These are phyloP conservation scores for Etheostoma perlongum DNA, from an alignment of 2,797 vertebrate species.

Conservation along the genomic window DNA sequence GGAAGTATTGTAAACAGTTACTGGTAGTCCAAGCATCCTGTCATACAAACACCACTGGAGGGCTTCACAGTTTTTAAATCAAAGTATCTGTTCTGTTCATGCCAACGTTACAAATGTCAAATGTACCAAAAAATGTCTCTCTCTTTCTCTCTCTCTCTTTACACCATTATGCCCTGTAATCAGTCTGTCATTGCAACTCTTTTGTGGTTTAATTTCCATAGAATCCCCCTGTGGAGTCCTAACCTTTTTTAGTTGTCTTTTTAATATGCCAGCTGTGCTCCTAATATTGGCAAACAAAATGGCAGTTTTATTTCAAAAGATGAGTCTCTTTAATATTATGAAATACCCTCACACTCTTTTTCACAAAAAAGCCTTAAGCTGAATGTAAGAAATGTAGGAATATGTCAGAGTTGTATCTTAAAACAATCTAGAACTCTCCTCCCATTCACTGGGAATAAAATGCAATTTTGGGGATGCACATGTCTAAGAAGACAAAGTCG, in stretches of 20 bases:
- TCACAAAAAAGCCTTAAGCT: slow-evolving; percentile 24
- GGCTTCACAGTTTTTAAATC: slow-evolving; percentile 54
- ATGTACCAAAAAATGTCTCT: slow-evolving; percentile 23
- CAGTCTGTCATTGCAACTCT: slow-evolving; percentile 67
- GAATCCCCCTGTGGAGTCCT: slow-evolving; percentile 73
- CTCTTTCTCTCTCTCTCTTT: background rate
- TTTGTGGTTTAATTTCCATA: slow-evolving; percentile 66
- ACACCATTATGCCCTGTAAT: slow-evolving; percentile 62
- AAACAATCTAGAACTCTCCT: background rate
- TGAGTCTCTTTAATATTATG: slow-evolving; percentile 53
- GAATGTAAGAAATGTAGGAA: slow-evolving; percentile 21
- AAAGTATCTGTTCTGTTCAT: slow-evolving; percentile 35
- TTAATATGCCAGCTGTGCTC: slow-evolving; percentile 79
- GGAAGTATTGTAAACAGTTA: slow-evolving; percentile 62
- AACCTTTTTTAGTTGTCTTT: slow-evolving; percentile 82
- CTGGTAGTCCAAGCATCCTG: slow-evolving; percentile 35
- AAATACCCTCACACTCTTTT: slow-evolving; percentile 28
- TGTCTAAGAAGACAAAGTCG: background rate
- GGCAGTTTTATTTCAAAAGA: slow-evolving; percentile 74
- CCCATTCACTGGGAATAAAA: background rate
- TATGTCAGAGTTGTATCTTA: slow-evolving; percentile 1
- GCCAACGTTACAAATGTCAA: slow-evolving; percentile 55
- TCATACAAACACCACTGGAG: slow-evolving; percentile 30
- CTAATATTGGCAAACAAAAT: slow-evolving; percentile 64
- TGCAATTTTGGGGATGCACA: background rate